phyloP scores from a whole-genome alignment of 2,113 vertebrate species.

The Asarcornis scutulata region DNA sequence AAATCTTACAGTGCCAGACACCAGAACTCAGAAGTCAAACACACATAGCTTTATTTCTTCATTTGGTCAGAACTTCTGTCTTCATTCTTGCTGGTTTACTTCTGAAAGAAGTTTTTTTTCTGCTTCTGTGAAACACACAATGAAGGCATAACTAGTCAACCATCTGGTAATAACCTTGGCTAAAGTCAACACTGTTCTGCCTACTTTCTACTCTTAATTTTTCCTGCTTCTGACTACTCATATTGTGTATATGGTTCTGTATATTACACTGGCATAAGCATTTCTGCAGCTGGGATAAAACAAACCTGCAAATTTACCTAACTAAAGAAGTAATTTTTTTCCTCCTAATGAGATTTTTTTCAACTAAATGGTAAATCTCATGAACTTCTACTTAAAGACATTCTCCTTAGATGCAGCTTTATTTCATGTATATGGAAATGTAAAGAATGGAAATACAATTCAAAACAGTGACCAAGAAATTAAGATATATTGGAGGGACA shows the following conservation, averaged over 20 bases:
- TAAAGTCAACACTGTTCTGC: not conserved
- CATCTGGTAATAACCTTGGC: not conserved
- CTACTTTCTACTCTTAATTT: not conserved
- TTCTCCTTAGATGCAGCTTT: not conserved
- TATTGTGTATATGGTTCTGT: not conserved
- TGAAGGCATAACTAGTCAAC: not conserved
- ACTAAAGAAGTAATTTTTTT: not conserved
- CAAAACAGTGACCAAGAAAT: not conserved
- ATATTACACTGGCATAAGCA: not conserved
- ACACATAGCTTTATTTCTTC: not conserved
- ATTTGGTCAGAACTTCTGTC: not conserved
- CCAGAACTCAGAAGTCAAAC: not conserved
- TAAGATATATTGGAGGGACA: not conserved
- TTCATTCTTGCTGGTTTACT: not conserved
- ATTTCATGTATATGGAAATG: not conserved
- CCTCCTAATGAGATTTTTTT: not conserved
- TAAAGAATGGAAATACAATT: not conserved
- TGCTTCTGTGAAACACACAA: not conserved
- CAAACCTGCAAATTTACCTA: not conserved
- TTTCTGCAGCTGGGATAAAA: not conserved
- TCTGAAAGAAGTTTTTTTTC: not conserved
- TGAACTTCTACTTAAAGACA: not conserved
- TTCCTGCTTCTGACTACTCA: not conserved
- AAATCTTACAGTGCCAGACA: not conserved
- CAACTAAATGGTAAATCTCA: not conserved